Evolutionary conservation across 2,888 invertebrate species (phyloP).

Genomic region (Drosophila merina): DNA sequence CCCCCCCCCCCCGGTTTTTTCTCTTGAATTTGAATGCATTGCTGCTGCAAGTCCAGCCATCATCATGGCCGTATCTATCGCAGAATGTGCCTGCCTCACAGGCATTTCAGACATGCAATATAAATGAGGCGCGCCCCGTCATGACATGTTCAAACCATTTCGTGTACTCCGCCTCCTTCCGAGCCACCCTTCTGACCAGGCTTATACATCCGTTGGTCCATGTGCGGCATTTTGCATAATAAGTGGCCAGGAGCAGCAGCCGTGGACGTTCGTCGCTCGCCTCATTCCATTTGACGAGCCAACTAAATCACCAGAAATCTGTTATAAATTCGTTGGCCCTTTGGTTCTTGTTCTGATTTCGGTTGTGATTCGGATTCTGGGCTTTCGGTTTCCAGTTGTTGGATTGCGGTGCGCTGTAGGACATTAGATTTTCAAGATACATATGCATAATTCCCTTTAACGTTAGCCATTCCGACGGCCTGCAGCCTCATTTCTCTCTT

Average conservation of each 20-base stretch:
- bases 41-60: slow-evolving; percentile 1
- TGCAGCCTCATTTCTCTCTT: slow-evolving; percentile 13
- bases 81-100: slow-evolving; percentile 19
- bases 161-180: slow-evolving; percentile 22
- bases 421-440: slow-evolving; percentile 74
- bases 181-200: slow-evolving; percentile 10
- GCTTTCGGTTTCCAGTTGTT: background rate
- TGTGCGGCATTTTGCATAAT: slow-evolving; percentile 64
- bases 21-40: slow-evolving; percentile 52
- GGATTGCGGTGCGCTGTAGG: slow-evolving; percentile 45
- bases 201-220: slow-evolving; percentile 24
- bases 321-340: slow-evolving; percentile 72
- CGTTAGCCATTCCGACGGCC: slow-evolving; percentile 51
- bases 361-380: slow-evolving; percentile 12
- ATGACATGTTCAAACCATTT: slow-evolving; percentile 47
- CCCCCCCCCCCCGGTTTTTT: no score
- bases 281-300: slow-evolving; percentile 66
- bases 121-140: slow-evolving; percentile 61
- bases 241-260: slow-evolving; percentile 45
- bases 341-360: slow-evolving; percentile 10
- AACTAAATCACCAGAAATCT: slow-evolving; percentile 79
- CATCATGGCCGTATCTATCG: slow-evolving; percentile 26
- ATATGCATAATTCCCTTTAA: slow-evolving; percentile 80
- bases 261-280: slow-evolving; percentile 22
- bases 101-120: slow-evolving; percentile 42